Conservation (phyloP, 2,113 vertebrate species). For the Myotis yumanensis region DNA sequence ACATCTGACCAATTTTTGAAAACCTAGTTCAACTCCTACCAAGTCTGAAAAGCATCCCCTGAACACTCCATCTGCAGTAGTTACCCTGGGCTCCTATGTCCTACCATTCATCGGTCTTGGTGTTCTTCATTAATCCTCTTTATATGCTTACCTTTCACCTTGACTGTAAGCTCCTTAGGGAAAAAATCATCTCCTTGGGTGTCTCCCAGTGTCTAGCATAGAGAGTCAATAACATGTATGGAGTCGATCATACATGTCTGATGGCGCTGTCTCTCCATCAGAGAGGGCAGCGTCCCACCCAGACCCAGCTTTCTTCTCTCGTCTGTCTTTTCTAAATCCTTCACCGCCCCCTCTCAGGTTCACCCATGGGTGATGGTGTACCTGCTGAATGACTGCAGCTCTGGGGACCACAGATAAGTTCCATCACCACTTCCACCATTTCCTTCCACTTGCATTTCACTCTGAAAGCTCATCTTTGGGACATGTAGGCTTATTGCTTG, state of each 20-base stretch:
- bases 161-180: slow-evolving; percentile 46
- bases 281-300: too few species aligned
- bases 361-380: background rate
- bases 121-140: slow-evolving; percentile 36
- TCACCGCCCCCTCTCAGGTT: too few species aligned
- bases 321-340: too few species aligned
- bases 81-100: background rate
- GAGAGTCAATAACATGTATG: background rate
- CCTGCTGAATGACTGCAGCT: background rate
- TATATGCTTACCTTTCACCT: slow-evolving; percentile 36
- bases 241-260: background rate
- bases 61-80: background rate
- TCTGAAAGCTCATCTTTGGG: background rate
- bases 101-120: background rate
- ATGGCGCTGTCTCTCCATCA: too few species aligned
- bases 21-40: background rate
- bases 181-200: background rate
- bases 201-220: background rate
- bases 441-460: background rate
- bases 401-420: background rate
- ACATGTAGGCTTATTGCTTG: background rate
- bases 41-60: background rate
- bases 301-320: too few species aligned
- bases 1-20: background rate
- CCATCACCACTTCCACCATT: background rate